Evolutionary conservation across 2,888 invertebrate species (phyloP), one percentile per base, ranked within the genome.

Genomic region (Amblyjoppa fuscipennis): DNA sequence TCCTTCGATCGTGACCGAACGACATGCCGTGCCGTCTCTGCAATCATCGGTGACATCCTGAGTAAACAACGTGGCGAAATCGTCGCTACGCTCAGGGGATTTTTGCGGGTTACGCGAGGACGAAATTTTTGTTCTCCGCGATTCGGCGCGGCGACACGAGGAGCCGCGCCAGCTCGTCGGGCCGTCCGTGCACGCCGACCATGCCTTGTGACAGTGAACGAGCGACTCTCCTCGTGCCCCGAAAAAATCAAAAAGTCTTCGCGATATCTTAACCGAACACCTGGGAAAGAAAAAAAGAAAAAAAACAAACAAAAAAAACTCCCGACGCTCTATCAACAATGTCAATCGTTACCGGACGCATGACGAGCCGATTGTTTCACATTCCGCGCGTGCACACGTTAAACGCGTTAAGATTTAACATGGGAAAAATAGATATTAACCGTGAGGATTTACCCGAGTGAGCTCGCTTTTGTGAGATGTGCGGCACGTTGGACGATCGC

Each of bases 401-500:
- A 5, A 49, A 34, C 20, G 20, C 31, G 45, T 49, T 34, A 20
- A 11, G 34, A 16, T 51, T 68, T 13, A 68, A 31, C 20, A 31
- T 28, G 80, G 51, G 11, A 70, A 68, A 66, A 68, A 66, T 74
- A 69, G 53, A 16, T 28, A 74, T 75, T 84, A 82, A 78, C 49
- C 59, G 70, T 76, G 61, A 74, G 64, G 71, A 88, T 85, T 85
- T 89, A 89, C 88, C 87, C 79, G 82, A 87, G 81, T 82, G 81
- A 87, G 87, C 83, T 88, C 75, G 76, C 81, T 88, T 86, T 83
- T 84, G 88, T 77, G 88, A 88, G 88, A 91, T 90, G 45, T 88
- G 59, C 91, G 89, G 91, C 91, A 90, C 91, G 89, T 89, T 90
- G 89, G 87, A 88, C 86, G 87, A 88, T 88, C 83, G 87, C 87